phyloP scores from a whole-genome alignment of 1,140 invertebrate species.

The Habropoda laboriosa region DNA sequence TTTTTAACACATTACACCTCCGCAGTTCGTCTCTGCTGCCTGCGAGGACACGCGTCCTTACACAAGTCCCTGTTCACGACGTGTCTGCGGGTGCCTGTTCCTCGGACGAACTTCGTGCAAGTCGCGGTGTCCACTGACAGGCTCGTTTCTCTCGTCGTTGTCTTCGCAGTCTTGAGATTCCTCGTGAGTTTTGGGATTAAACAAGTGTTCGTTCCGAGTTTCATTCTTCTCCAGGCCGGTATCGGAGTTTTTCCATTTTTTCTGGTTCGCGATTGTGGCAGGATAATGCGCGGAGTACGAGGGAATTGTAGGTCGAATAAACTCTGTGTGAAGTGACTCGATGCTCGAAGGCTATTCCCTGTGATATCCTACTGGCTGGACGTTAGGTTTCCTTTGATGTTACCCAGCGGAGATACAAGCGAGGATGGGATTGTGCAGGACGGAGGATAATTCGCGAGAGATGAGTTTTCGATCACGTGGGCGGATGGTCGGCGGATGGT shows the following conservation, averaged over 20 bases:
- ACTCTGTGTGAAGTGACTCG: not conserved
- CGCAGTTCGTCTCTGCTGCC: not conserved
- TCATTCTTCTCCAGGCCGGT: too few species aligned
- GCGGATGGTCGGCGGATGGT: not conserved
- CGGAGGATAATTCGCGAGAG: not conserved
- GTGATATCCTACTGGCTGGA: not conserved
- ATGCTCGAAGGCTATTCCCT: not conserved
- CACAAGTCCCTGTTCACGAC: not conserved
- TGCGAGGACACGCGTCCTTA: not conserved
- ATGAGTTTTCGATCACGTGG: conserved; percentile 36
- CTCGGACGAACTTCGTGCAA: not conserved
- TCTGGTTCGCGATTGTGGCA: not conserved
- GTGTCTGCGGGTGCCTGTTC: not conserved
- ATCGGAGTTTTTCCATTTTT: not conserved
- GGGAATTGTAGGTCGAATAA: not conserved
- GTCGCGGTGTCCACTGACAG: too few species aligned
- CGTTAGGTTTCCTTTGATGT: conserved; percentile 34
- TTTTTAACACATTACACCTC: not conserved
- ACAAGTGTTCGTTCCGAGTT: too few species aligned
- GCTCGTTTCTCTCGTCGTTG: too few species aligned
- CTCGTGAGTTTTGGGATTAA: too few species aligned
- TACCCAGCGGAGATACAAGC: not conserved
- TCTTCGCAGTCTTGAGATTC: too few species aligned
- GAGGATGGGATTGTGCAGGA: not conserved
- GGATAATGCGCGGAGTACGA: not conserved